Conservation (phyloP, 1,140 invertebrate species). For the Megathymus violae region DNA sequence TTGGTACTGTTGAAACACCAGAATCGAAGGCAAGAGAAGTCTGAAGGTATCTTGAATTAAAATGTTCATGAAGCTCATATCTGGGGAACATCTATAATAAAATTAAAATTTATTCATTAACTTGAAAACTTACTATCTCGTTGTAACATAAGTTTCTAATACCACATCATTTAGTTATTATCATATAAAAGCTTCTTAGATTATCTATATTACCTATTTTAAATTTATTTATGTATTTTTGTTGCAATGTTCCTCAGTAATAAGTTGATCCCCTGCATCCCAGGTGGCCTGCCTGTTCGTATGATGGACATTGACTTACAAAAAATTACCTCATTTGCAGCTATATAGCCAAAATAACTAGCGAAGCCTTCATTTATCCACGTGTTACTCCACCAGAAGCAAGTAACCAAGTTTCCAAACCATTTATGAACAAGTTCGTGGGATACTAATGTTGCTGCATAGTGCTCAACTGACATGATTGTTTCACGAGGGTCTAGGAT, state of each 20-base stretch:
- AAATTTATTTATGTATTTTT: no score
- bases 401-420: slow-evolving; percentile 88
- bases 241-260: no score
- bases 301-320: no score
- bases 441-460: slow-evolving; percentile 83
- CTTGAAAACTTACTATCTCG: no score
- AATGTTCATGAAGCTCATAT: slow-evolving; percentile 83
- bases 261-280: no score
- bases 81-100: slow-evolving; percentile 74
- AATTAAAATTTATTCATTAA: slow-evolving; percentile 1
- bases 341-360: slow-evolving; percentile 87
- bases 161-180: no score
- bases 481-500: slow-evolving; percentile 82
- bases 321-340: slow-evolving; percentile 66
- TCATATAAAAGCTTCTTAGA: no score
- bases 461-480: slow-evolving; percentile 80
- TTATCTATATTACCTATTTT: no score
- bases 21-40: slow-evolving; percentile 87
- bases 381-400: slow-evolving; percentile 88
- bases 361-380: slow-evolving; percentile 91
- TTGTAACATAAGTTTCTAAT: no score
- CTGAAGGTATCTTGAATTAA: slow-evolving; percentile 87
- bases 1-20: slow-evolving; percentile 85
- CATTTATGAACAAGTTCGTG: slow-evolving; percentile 88
- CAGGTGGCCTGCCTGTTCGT: no score